phyloP scores from a whole-genome alignment of 2,888 invertebrate genomes.

The Camponotus fellah region DNA sequence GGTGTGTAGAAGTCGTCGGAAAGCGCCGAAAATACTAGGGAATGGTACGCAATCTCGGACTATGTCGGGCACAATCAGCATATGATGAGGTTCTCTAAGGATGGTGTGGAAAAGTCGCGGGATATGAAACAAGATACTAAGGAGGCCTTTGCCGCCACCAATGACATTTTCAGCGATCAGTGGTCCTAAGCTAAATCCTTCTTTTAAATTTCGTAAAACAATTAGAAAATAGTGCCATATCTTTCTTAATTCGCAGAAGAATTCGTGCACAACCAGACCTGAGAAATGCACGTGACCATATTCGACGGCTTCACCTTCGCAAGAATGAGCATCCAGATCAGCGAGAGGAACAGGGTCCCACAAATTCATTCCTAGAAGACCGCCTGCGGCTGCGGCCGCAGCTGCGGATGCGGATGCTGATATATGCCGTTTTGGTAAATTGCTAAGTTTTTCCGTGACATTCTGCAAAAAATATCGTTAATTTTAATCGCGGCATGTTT shows the following conservation, averaged over 20 bases:
- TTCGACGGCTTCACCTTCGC: constrained; percentile 39
- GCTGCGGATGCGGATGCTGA: constrained; percentile 27
- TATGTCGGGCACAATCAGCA: constrained; percentile 50
- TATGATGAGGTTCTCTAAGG: constrained; percentile 55
- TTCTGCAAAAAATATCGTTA: constrained; percentile 7
- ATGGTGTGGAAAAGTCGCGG: constrained; percentile 43
- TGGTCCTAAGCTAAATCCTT: constrained; percentile 43
- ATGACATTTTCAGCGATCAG: background rate
- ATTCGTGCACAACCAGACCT: constrained; percentile 48
- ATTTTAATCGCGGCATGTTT: background rate
- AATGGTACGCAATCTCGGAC: constrained; percentile 51
- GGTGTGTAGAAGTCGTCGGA: constrained; percentile 24
- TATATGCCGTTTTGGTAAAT: constrained; percentile 39
- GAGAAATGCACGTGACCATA: constrained; percentile 27
- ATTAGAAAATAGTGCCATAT: constrained; percentile 38
- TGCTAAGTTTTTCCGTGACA: constrained; percentile 2
- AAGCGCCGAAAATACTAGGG: constrained; percentile 16
- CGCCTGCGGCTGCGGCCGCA: background rate
- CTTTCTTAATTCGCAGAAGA: constrained; percentile 65
- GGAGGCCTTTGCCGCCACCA: background rate
- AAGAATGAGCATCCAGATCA: constrained; percentile 46
- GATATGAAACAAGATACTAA: constrained; percentile 26
- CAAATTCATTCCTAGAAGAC: background rate
- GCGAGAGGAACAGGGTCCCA: background rate
- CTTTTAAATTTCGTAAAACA: constrained; percentile 49